Base-by-base conservation (phyloP, 35 echinoderm and acorn worm genomes). In the Eucidaris tribuloides region DNA sequence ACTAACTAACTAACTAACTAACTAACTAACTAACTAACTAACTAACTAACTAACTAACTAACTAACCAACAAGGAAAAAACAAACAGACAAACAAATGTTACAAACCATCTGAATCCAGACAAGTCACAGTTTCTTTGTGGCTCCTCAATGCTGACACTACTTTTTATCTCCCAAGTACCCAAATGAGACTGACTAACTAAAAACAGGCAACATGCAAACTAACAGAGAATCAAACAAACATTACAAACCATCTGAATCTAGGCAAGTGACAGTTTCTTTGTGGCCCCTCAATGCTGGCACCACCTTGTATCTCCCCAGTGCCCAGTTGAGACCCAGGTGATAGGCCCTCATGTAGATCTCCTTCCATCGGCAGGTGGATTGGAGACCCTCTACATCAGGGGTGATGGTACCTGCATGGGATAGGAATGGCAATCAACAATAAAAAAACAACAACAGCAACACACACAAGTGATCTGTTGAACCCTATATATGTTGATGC, bases 331-430 rank as follows among this genome's bases (percentile, higher is more conserved):
- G 66, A 49, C 78, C 81, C 42, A 90, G 70, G 77, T 90, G 88
- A 74, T 83, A 46, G 9, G 88, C 88, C 23, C 88, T 90, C 88
- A 90, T 90, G 50, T 90, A 90, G 23, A 84, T 62, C 66, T 90
- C 72, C 35, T 90, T 90, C 88, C 88, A 90, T 46, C 72, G 78
- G 72, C 88, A 90, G 2, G 81, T 90, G 42, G 82, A 45, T n/a
- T 30, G 31, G 0, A 90, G 70, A 39, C 20, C 35, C 33, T 52
- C 19, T 65, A 11, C 24, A 41, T 41, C 68, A 42, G 68, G 20
- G 25, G 11, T 32, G n/a, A 52, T 52, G 44, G 27, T n/a, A 44
- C 68, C 68, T 74, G 68, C 40, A 74, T 74, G 24, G 20, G 18
- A 74, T 20, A 74, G 19, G 40, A 74, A 34, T 20, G 37, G 38